Evolutionary conservation across 2,113 vertebrate species (phyloP).

Genomic region (Chloropsis hardwickii): DNA sequence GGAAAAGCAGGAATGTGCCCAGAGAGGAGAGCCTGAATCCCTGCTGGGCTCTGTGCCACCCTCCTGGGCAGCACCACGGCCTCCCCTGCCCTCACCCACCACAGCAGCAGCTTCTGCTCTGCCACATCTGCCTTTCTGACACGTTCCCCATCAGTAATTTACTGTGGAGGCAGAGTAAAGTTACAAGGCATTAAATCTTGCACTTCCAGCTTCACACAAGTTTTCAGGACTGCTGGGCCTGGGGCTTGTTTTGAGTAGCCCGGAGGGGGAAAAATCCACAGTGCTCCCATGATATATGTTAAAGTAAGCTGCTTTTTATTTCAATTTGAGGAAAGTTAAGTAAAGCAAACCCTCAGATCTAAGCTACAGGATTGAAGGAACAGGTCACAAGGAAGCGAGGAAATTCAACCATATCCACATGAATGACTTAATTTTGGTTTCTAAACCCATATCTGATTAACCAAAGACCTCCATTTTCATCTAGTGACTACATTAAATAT

Average conservation of each 20-base stretch:
- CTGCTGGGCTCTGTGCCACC: background rate
- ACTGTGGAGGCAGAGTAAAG: background rate
- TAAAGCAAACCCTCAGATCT: conserved; percentile 32
- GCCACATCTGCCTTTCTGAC: background rate
- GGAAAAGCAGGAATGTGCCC: background rate
- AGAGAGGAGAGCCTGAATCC: background rate
- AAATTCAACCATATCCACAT: conserved; percentile 26
- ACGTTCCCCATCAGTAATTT: background rate
- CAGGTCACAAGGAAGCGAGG: background rate
- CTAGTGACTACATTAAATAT: background rate
- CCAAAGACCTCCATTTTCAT: background rate
- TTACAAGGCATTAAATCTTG: conserved; percentile 49
- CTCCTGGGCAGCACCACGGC: background rate
- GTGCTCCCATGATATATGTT: background rate
- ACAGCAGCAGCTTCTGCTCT: background rate
- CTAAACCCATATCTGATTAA: conserved; percentile 23
- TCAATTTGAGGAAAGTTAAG: conserved; percentile 10
- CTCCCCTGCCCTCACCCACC: background rate
- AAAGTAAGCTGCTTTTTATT: conserved; percentile 42
- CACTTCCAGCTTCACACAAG: background rate
- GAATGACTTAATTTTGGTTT: conserved; percentile 12
- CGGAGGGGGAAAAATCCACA: background rate
- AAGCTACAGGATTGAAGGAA: conserved; percentile 18
- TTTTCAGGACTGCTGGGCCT: background rate
- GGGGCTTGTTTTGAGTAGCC: conserved; percentile 22